Evolutionary conservation across 2,888 invertebrate genomes (phyloP).

Genomic region (Margaritifera margaritifera): DNA sequence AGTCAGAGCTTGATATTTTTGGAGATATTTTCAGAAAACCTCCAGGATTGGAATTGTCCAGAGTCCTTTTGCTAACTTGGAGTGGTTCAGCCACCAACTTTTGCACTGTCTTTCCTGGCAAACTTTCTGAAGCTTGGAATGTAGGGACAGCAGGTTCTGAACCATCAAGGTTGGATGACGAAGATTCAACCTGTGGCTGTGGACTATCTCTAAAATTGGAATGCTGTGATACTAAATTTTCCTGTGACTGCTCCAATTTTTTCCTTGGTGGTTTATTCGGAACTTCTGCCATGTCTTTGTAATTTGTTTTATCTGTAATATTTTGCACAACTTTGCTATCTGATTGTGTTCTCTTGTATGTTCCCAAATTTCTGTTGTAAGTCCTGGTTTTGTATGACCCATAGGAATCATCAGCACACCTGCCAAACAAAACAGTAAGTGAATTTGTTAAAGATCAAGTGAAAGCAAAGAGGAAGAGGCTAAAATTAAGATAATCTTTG

Average conservation of each 20-base stretch:
- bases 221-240: constrained; percentile 23
- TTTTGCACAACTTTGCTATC: constrained; percentile 41
- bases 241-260: constrained; percentile 24
- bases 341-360: constrained; percentile 56
- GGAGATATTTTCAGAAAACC: constrained; percentile 6
- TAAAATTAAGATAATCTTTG: neutral
- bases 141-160: constrained; percentile 27
- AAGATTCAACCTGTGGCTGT: constrained; percentile 7
- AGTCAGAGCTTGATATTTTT: too few relatives aligned
- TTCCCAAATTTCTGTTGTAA: constrained; percentile 51
- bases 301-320: constrained; percentile 10
- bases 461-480: neutral
- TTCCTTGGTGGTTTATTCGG: constrained; percentile 42
- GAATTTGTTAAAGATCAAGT: neutral
- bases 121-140: constrained; percentile 33
- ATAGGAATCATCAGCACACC: constrained; percentile 62
- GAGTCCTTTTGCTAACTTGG: constrained; percentile 6
- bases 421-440: constrained; percentile 25
- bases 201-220: constrained; percentile 24
- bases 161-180: constrained; percentile 11
- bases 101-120: constrained; percentile 22
- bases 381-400: constrained; percentile 52
- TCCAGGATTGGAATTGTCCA: constrained; percentile 21
- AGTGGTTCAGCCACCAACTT: constrained; percentile 38
- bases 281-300: constrained; percentile 21